Conservation (phyloP, 1,140 invertebrate species). For the Samia ricini region DNA sequence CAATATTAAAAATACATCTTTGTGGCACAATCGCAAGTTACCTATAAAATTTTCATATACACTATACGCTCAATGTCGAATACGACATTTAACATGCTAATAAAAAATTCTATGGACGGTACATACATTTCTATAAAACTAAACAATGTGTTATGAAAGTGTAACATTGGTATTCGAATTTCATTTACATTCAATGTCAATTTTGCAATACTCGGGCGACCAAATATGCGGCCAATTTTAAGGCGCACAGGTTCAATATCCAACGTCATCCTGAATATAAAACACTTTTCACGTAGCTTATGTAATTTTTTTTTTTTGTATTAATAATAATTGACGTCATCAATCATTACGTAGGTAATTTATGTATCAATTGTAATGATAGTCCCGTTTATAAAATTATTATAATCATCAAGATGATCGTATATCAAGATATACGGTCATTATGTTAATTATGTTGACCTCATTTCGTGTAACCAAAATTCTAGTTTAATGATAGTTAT, state of each 20-base stretch:
- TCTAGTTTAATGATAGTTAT: neutral
- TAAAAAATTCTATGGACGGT: neutral
- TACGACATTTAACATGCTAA: neutral
- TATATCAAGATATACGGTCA: neutral
- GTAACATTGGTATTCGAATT: slow-evolving; percentile 14
- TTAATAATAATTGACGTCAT: neutral
- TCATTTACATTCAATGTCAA: slow-evolving; percentile 27
- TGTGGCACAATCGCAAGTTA: neutral
- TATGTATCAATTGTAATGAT: neutral
- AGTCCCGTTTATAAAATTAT: neutral
- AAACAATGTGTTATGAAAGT: slow-evolving; percentile 7
- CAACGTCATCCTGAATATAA: slow-evolving; percentile 17
- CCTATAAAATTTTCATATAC: slow-evolving; percentile 13
- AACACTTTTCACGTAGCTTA: slow-evolving; percentile 9
- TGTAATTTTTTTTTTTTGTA: slow-evolving; percentile 8
- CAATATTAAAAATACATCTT: too few species aligned
- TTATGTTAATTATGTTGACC: neutral
- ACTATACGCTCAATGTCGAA: slow-evolving; percentile 11
- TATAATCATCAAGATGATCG: neutral
- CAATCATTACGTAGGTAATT: neutral
- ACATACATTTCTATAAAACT: neutral
- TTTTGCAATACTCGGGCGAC: slow-evolving; percentile 30
- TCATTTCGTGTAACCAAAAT: neutral
- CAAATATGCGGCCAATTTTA: slow-evolving; percentile 27
- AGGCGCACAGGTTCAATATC: slow-evolving; percentile 11